Percentiles rank a stretch among this genome's conserved stretches.
These are phyloP conservation scores for Sitophilus oryzae DNA, from an alignment of 1,140 invertebrate genomes.

Conservation along the genomic window DNA sequence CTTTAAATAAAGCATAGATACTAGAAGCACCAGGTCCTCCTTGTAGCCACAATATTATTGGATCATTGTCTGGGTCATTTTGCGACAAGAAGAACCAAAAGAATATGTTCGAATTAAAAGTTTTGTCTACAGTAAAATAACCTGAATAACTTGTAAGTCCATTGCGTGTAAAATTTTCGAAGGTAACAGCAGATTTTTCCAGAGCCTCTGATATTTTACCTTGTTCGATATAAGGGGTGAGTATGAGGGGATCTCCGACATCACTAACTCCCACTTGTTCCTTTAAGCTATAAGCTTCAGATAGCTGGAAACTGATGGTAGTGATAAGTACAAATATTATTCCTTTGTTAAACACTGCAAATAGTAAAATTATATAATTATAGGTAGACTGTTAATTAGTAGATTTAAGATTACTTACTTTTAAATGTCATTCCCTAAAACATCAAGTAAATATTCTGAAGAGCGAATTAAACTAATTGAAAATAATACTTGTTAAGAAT, in stretches of 20 bases:
- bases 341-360: no score
- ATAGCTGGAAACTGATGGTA: no score
- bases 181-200: slow-evolving; percentile 7
- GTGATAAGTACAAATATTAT: no score
- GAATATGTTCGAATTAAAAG: slow-evolving; percentile 61
- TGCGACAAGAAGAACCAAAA: slow-evolving; percentile 72
- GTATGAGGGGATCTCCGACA: slow-evolving; percentile 42
- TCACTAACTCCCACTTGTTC: neutral
- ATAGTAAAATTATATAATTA: no score
- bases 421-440: slow-evolving; percentile 5
- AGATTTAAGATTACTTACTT: neutral
- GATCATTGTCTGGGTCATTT: slow-evolving; percentile 45
- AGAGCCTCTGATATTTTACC: slow-evolving; percentile 44
- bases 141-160: slow-evolving; percentile 50
- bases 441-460: neutral
- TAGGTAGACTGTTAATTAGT: neutral
- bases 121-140: slow-evolving; percentile 63
- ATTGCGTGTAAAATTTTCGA: slow-evolving; percentile 10
- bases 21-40: slow-evolving; percentile 67
- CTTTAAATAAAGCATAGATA: slow-evolving; percentile 64
- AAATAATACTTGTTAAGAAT: no score
- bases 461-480: no score
- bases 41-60: slow-evolving; percentile 69
- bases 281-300: no score
- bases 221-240: slow-evolving; percentile 48